Percentiles rank a stretch among this genome's conserved stretches.
These are phyloP conservation scores for Gari tellinella DNA, from an alignment of 2,888 invertebrate species.

Conservation along the genomic window DNA sequence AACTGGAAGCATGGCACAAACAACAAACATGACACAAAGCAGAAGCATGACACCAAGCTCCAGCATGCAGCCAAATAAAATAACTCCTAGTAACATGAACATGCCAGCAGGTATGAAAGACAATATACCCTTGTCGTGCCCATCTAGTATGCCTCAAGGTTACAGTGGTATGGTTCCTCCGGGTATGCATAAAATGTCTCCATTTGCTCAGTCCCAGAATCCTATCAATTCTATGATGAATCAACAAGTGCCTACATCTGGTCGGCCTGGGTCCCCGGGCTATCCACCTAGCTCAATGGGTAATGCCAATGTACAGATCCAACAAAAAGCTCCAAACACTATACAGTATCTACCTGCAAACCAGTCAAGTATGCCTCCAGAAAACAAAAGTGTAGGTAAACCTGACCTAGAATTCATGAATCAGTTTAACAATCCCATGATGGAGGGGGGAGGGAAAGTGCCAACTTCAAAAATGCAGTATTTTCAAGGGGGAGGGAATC, in stretches of 20 bases:
- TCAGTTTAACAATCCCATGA: slow-evolving; percentile 95
- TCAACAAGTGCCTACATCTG: slow-evolving; percentile 60
- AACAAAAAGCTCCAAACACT: slow-evolving; percentile 98
- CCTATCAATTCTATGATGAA: slow-evolving; percentile 41
- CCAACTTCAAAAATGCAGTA: slow-evolving; percentile 90
- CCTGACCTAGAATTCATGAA: slow-evolving; percentile 87
- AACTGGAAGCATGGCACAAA: slow-evolving; percentile 59
- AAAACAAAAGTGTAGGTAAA: slow-evolving; percentile 52
- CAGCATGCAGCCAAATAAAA: slow-evolving; percentile 27
- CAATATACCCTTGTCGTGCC: slow-evolving; percentile 24
- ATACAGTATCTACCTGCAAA: slow-evolving; percentile 98
- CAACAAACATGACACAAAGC: slow-evolving; percentile 56
- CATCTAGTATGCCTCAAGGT: slow-evolving; percentile 33
- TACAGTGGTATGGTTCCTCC: slow-evolving; percentile 47
- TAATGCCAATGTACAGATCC: slow-evolving; percentile 93
- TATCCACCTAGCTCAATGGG: slow-evolving; percentile 85
- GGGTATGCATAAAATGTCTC: slow-evolving; percentile 50
- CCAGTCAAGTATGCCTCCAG: slow-evolving; percentile 88
- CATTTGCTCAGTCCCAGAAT: slow-evolving; percentile 54
- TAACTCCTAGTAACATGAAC: slow-evolving; percentile 21
- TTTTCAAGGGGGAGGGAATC: slow-evolving; percentile 85
- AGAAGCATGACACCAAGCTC: slow-evolving; percentile 41
- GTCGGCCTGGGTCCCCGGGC: slow-evolving; percentile 68
- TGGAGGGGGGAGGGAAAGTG: slow-evolving; percentile 86
- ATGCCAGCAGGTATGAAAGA: slow-evolving; percentile 18